Evolutionary conservation across 2,888 invertebrate species (phyloP).

Genomic region (Pollenia griseotomentosa): DNA sequence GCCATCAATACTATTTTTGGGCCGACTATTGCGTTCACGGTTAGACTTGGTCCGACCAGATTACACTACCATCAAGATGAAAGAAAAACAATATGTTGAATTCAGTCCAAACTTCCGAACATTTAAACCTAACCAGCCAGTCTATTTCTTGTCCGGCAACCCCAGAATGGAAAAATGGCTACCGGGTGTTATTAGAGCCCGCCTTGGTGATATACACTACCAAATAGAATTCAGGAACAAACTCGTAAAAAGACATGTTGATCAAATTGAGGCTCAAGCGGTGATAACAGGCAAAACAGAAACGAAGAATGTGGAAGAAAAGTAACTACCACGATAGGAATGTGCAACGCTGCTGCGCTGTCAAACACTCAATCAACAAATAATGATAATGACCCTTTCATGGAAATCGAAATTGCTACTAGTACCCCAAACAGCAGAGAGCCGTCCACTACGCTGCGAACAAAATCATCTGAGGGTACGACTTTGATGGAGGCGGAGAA

Average conservation of each 20-base stretch:
- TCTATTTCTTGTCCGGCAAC: conserved; percentile 51
- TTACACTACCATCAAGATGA: background rate
- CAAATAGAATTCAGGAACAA: too few relatives aligned
- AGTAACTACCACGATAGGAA: background rate
- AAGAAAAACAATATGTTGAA: conserved; percentile 25
- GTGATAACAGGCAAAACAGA: background rate
- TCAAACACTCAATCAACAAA: too few relatives aligned
- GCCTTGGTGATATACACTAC: conserved; percentile 32
- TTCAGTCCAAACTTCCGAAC: conserved; percentile 8
- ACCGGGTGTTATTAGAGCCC: conserved; percentile 22
- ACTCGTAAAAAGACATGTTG: too few relatives aligned
- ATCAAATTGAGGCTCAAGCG: background rate
- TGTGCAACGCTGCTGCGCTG: background rate
- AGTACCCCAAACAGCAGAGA: conserved; percentile 1
- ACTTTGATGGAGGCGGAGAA: background rate
- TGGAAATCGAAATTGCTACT: conserved; percentile 3
- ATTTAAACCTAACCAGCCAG: conserved; percentile 3
- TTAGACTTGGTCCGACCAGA: conserved; percentile 63
- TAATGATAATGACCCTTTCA: background rate
- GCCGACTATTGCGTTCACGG: conserved; percentile 58
- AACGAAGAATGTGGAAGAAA: background rate
- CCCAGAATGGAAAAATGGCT: conserved; percentile 58
- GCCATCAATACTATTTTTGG: conserved; percentile 64
- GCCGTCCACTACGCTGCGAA: background rate
- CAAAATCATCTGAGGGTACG: background rate